Base-by-base conservation (phyloP, 1,140 invertebrate species). In the Portunus trituberculatus region DNA sequence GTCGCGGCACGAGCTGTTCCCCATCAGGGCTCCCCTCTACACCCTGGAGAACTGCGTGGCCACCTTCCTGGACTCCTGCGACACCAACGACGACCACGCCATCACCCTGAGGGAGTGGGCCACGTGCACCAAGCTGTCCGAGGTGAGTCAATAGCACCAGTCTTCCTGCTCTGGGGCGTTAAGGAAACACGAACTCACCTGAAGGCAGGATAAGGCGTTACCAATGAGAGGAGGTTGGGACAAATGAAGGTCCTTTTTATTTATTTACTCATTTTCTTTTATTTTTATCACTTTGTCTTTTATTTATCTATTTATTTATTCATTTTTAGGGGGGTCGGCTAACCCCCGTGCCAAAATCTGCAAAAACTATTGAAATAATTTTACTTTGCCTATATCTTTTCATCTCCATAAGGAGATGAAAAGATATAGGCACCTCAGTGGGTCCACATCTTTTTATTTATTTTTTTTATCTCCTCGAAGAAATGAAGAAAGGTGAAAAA, bases 41-140 rank as follows among this genome's bases (percentile, higher is more conserved):
- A 98, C 98, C 28, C 97, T 99, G 96, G 99, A 99, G 97, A 99
- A 99, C 96, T 98, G 99, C 97, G 99, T 99, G 97, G 98, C 98
- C 86, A 98, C 99, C n/a, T 99, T 99, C 97, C 97, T 99, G 48
- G 98, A 99, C 97, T 97, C 97, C 4, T 99, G 99, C 97, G 99
- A 99, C 97, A 97, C 97, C 14, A 98, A 99, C 97, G 97, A 98
- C 96, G 98, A 99, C 97, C 99, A 99, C 97, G 98, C 98, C 97
- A 99, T 99, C 96, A 98, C 98, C 12, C 97, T 99, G 76, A 97
- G 98, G 94, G 99, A 99, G 97, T 99, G 99, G 99, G 99, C 98
- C 96, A 98, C 98, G 96, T 99, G 99, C 96, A 97, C 99, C 94
- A 98, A 99, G 96, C 97, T 99, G 46, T 98, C 99, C 91, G 98